Percentiles rank a stretch among this genome's conserved stretches.
These are phyloP conservation scores for Dicranocentrus wangi DNA, from an alignment of 2,888 invertebrate genomes.

Conservation along the genomic window DNA sequence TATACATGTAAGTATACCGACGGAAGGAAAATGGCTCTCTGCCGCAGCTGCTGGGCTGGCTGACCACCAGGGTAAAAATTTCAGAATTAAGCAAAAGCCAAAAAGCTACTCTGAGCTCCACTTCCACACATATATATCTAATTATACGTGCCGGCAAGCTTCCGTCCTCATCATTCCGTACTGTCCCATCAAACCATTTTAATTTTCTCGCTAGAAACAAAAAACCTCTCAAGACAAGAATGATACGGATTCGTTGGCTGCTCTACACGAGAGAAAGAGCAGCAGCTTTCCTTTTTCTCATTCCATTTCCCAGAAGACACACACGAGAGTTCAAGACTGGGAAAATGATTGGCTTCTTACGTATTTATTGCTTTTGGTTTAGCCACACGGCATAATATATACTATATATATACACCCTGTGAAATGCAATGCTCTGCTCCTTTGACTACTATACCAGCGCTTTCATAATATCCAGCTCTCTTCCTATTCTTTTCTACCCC, in stretches of 20 bases:
- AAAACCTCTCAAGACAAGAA: no score
- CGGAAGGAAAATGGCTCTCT: not conserved
- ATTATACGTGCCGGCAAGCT: not conserved
- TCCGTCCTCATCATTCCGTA: not conserved
- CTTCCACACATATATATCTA: not conserved
- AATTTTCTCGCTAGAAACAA: slow-evolving; percentile 1
- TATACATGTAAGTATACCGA: not conserved
- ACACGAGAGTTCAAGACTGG: slow-evolving; percentile 31
- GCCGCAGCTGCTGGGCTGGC: not conserved
- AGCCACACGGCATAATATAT: not conserved
- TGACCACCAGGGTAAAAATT: no score
- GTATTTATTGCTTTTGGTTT: slow-evolving; percentile 44
- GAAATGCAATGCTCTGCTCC: not conserved
- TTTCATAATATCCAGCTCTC: no score
- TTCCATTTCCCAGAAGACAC: slow-evolving; percentile 42
- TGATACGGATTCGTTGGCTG: not conserved
- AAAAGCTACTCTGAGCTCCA: not conserved
- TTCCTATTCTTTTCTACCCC: slow-evolving; percentile 5
- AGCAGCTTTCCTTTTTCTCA: slow-evolving; percentile 28
- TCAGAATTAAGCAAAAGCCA: no score
- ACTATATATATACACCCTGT: slow-evolving; percentile 3
- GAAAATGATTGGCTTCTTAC: slow-evolving; percentile 55
- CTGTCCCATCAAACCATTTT: not conserved
- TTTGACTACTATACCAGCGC: no score
- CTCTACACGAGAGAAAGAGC: not conserved